A percentile compares a stretch with the other conserved stretches of the same genome.
These are phyloP conservation scores for Zaprionus vittiger DNA, from an alignment of 1,140 invertebrate species.

Conservation along the genomic window DNA sequence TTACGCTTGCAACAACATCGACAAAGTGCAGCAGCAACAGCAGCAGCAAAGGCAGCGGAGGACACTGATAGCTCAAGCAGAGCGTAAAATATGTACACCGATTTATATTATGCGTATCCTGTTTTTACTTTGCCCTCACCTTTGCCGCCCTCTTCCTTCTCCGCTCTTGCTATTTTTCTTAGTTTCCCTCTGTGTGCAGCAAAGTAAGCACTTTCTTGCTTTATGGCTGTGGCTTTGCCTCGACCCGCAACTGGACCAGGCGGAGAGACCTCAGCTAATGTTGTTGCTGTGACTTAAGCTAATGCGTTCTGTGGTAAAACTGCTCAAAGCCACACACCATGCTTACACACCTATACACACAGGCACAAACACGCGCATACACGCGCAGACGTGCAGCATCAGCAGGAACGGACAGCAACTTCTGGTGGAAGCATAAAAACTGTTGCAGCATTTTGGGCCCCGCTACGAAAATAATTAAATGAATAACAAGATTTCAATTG, in stretches of 20 bases:
- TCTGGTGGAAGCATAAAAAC: slow-evolving; percentile 1
- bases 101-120: slow-evolving; percentile 23
- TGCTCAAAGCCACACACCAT: neutral
- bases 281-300: neutral
- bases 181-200: neutral
- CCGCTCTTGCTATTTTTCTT: slow-evolving; percentile 3
- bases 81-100: slow-evolving; percentile 12
- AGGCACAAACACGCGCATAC: neutral
- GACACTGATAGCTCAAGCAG: slow-evolving; percentile 28
- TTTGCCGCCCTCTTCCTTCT: neutral
- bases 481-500: neutral
- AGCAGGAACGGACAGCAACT: neutral
- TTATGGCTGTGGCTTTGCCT: slow-evolving; percentile 20
- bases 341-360: neutral
- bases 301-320: slow-evolving; percentile 29
- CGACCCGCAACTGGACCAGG: neutral
- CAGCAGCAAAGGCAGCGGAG: neutral
- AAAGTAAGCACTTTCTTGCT: slow-evolving; percentile 15
- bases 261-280: slow-evolving; percentile 12
- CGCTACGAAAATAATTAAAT: neutral
- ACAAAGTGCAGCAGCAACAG: slow-evolving; percentile 13
- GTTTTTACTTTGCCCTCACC: neutral
- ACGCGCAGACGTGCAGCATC: neutral
- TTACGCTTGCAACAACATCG: slow-evolving; percentile 37
- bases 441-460: neutral